Percentiles rank a stretch among this genome's conserved stretches.
Evolutionary conservation across 2,113 vertebrate species (phyloP).

Genomic region (Cavia aperea): DNA sequence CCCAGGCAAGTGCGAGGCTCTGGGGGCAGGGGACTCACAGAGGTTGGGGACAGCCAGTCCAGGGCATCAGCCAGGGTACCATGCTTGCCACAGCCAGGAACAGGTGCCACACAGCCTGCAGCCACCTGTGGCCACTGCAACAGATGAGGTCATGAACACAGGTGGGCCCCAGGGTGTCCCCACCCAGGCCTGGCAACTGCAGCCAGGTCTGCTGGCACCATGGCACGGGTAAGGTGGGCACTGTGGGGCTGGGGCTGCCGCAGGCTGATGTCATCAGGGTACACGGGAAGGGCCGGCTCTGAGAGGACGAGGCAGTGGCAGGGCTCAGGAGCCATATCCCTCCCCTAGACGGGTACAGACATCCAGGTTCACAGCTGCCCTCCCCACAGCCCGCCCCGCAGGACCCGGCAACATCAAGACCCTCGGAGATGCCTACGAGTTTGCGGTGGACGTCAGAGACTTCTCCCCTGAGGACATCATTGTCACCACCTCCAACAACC

Average conservation of each 20-base stretch:
- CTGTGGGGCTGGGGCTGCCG: neutral
- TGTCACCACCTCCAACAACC: conserved; percentile 97
- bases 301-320: too few species aligned
- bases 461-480: conserved; percentile 97
- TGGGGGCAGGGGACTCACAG: fast-evolving
- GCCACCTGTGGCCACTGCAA: neutral
- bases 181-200: too few species aligned
- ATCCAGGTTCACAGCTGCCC: neutral
- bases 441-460: conserved; percentile 93
- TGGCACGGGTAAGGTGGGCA: neutral
- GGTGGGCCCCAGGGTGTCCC: neutral
- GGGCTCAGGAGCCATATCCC: fast-evolving
- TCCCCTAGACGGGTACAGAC: neutral
- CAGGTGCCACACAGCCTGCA: neutral
- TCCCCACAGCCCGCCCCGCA: conserved; percentile 73
- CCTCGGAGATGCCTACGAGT: conserved; percentile 91
- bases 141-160: neutral
- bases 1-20: conserved; percentile 79
- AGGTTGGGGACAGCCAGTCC: neutral
- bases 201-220: neutral
- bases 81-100: neutral
- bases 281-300: neutral
- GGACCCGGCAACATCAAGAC: conserved; percentile 86
- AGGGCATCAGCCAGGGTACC: fast-evolving
- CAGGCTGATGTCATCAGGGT: neutral